Percentiles rank a stretch among this genome's conserved stretches.
These are phyloP conservation scores for Littorina saxatilis DNA, from an alignment of 1,140 invertebrate species.

Conservation along the genomic window DNA sequence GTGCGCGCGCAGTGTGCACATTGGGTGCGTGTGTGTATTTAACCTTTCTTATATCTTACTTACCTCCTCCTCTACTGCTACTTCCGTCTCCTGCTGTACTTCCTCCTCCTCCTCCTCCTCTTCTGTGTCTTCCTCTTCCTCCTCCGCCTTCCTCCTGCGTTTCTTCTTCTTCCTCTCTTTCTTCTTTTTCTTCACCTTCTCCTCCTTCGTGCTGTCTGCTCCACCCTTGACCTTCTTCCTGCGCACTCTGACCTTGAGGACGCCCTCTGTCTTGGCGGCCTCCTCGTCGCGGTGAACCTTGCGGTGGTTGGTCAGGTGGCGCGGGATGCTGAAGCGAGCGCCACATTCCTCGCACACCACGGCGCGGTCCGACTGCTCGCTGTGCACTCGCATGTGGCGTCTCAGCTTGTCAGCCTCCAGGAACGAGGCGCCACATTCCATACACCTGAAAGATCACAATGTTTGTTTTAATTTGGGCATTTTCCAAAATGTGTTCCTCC, in stretches of 20 bases:
- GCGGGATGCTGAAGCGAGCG: conserved; percentile 14
- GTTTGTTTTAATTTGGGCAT: too few relatives aligned
- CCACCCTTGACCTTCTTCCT: neutral
- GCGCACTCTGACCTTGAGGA: neutral
- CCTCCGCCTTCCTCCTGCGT: neutral
- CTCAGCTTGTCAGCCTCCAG: conserved; percentile 12
- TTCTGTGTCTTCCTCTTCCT: neutral
- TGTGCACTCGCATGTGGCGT: conserved; percentile 3
- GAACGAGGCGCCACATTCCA: conserved; percentile 10
- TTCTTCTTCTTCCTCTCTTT: conserved; percentile 16
- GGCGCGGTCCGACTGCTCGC: neutral
- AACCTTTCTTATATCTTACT: neutral
- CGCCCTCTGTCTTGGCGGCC: neutral
- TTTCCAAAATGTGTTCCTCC: too few relatives aligned
- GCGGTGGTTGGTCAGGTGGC: conserved; percentile 24
- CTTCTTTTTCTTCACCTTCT: neutral
- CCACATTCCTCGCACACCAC: conserved; percentile 15
- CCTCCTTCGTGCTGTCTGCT: neutral
- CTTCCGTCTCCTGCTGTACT: neutral
- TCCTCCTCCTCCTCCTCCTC: conserved; percentile 8
- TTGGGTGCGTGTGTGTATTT: too few relatives aligned
- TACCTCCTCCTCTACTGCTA: neutral
- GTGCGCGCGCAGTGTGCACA: too few relatives aligned
- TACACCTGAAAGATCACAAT: neutral
- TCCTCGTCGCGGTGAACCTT: neutral